Evolutionary conservation across 2,113 vertebrate genomes (phyloP).

Genomic region (Odocoileus virginianus): DNA sequence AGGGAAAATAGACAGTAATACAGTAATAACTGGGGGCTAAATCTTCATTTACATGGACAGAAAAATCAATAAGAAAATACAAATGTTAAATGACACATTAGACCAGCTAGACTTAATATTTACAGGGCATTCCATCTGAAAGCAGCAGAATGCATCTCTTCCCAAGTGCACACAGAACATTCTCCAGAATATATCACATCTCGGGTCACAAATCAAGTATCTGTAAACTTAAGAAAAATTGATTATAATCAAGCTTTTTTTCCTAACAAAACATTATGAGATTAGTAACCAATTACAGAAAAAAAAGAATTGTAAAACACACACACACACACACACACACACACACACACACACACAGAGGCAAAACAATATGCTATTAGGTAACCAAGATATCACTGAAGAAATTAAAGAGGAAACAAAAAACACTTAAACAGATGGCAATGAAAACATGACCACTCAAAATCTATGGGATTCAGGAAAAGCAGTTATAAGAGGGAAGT

Average conservation of each 20-base stretch:
- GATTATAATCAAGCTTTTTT: background rate
- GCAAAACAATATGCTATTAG: background rate
- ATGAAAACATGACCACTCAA: background rate
- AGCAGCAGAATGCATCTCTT: background rate
- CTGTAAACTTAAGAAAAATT: background rate
- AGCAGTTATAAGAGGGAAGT: background rate
- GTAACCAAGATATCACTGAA: background rate
- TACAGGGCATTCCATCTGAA: background rate
- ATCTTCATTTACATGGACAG: background rate
- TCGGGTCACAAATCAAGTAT: background rate
- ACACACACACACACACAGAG: background rate
- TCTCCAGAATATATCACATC: background rate
- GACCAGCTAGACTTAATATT: background rate
- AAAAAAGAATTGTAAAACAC: background rate
- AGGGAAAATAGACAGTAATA: background rate
- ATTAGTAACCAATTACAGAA: background rate
- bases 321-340: no score
- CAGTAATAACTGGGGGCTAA: background rate
- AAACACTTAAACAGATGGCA: background rate
- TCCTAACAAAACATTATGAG: background rate
- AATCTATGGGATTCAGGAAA: background rate
- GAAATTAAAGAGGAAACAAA: background rate
- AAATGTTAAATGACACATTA: background rate
- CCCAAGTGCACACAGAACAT: background rate
- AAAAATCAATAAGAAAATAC: background rate